Percentiles rank a stretch among this genome's conserved stretches.
These are phyloP conservation scores for Dasyornis broadbenti DNA, from an alignment of 2,113 vertebrate genomes.

Conservation along the genomic window DNA sequence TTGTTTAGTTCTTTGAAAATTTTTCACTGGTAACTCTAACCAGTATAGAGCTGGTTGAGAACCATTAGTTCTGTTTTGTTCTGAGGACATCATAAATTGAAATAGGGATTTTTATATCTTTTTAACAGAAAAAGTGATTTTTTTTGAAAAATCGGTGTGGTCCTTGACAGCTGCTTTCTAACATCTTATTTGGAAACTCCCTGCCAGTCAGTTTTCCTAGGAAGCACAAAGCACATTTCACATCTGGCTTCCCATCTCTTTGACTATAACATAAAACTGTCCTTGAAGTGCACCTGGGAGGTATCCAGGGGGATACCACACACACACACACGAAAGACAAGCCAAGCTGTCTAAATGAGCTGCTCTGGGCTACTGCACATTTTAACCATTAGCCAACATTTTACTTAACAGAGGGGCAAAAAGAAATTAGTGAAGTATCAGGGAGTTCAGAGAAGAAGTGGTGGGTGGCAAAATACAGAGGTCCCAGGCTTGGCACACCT, in stretches of 20 bases:
- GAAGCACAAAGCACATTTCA: background rate
- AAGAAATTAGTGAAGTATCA: no score
- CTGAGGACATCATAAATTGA: background rate
- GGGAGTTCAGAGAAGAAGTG: background rate
- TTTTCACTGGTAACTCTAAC: background rate
- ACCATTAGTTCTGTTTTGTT: background rate
- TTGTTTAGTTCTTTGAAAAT: background rate
- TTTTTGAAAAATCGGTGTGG: background rate
- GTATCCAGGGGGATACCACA: background rate
- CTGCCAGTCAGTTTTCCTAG: background rate
- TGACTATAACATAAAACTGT: background rate
- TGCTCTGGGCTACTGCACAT: background rate
- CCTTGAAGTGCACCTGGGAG: conserved; percentile 22
- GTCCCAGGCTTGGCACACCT: background rate
- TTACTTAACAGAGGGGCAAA: background rate
- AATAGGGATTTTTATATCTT: background rate
- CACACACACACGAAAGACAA: background rate
- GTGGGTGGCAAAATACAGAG: background rate
- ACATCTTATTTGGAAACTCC: background rate
- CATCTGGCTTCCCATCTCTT: background rate
- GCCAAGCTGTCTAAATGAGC: background rate
- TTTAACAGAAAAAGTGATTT: background rate
- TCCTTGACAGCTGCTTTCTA: background rate
- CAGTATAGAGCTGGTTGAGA: background rate
- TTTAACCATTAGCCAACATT: background rate